A percentile compares a stretch with the other conserved stretches of the same genome.
phyloP scores from a whole-genome alignment of 2,888 invertebrate genomes.

The Antitype chi region DNA sequence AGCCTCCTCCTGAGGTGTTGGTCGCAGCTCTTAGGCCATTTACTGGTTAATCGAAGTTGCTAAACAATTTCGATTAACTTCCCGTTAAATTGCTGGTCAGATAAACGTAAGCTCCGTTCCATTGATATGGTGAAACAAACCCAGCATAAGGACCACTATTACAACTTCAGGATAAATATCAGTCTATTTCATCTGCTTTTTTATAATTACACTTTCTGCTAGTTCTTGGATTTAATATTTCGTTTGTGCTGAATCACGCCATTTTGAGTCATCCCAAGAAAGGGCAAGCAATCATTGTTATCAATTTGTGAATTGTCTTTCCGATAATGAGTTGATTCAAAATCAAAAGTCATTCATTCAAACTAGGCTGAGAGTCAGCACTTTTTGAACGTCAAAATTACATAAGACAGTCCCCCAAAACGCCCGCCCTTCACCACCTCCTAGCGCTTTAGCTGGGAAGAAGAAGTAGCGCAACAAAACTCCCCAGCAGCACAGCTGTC shows the following conservation, averaged over 20 bases:
- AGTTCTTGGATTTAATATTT: background rate
- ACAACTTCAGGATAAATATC: background rate
- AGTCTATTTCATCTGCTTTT: background rate
- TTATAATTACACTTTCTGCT: background rate
- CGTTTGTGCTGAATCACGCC: background rate
- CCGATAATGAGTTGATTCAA: background rate
- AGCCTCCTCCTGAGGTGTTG: no score
- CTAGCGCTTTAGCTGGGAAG: no score
- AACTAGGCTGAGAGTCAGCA: no score
- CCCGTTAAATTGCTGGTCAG: background rate
- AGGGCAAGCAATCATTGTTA: background rate
- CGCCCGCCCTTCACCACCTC: no score
- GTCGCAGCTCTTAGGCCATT: no score
- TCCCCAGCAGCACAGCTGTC: no score
- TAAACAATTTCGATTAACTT: no score
- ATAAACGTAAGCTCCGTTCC: background rate
- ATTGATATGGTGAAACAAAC: background rate
- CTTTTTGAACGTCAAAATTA: no score
- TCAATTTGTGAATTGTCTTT: background rate
- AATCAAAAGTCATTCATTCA: no score
- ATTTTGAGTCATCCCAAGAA: background rate
- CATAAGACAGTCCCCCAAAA: no score
- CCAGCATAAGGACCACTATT: background rate
- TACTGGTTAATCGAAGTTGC: no score
- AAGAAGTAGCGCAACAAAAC: no score